These are phyloP conservation scores for Amblyjoppa proteus DNA, from an alignment of 2,888 invertebrate species.

Conservation along the genomic window DNA sequence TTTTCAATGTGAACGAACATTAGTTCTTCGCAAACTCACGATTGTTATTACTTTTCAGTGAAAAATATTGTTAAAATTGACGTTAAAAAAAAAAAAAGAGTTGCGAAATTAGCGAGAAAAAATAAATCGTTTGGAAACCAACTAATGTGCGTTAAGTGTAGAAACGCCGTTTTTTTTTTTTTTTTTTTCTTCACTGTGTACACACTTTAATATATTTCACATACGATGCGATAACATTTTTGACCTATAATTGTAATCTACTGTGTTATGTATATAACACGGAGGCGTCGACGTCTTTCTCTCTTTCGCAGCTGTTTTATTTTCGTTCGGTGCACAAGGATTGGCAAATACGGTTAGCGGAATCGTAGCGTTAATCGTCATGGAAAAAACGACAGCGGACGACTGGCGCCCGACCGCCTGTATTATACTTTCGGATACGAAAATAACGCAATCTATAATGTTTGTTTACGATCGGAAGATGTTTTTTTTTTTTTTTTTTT, in stretches of 20 bases:
- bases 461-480: constrained; percentile 4
- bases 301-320: background rate
- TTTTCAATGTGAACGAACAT: background rate
- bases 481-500: background rate
- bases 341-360: constrained; percentile 35
- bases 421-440: constrained; percentile 37
- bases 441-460: constrained; percentile 53
- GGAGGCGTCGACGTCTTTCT: constrained; percentile 13
- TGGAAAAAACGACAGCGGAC: constrained; percentile 40
- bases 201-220: constrained; percentile 46
- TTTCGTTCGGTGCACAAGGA: background rate
- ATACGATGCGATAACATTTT: constrained; percentile 62
- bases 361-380: constrained; percentile 30
- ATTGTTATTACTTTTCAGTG: background rate
- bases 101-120: background rate
- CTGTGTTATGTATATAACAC: constrained; percentile 40
- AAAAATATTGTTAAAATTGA: background rate
- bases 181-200: background rate
- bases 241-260: constrained; percentile 66
- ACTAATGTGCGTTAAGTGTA: background rate
- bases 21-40: background rate
- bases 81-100: background rate
- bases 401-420: background rate
- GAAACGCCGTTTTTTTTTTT: background rate
- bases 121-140: background rate